Evolutionary conservation across 2,113 vertebrate genomes (phyloP).

Genomic region (Egretta garzetta): DNA sequence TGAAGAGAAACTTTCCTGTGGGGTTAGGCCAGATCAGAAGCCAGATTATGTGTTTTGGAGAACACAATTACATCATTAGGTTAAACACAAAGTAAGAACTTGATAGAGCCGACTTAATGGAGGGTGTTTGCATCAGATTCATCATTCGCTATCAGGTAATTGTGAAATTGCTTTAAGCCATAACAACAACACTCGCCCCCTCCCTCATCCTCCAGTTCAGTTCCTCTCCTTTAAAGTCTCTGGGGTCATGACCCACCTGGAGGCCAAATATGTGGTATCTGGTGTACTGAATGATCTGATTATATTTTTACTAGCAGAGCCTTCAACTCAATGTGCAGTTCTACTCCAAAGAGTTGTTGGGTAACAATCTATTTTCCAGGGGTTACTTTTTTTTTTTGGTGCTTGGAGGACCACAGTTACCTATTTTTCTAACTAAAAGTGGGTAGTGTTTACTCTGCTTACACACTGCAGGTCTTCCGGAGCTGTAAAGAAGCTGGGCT

Average conservation of each 20-base stretch:
- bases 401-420: background rate
- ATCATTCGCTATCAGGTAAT: slow-evolving; percentile 65
- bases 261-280: slow-evolving; percentile 59
- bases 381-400: background rate
- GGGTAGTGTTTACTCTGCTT: background rate
- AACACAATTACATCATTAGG: slow-evolving; percentile 60
- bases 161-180: slow-evolving; percentile 72
- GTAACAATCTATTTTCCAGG: background rate
- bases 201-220: slow-evolving; percentile 48
- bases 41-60: slow-evolving; percentile 62
- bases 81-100: slow-evolving; percentile 62
- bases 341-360: background rate
- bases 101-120: slow-evolving; percentile 53
- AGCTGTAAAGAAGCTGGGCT: background rate
- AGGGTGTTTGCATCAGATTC: slow-evolving; percentile 66
- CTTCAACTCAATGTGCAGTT: background rate
- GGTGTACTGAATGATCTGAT: slow-evolving; percentile 56
- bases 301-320: slow-evolving; percentile 42
- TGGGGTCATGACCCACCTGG: slow-evolving; percentile 67
- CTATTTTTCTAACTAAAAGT: background rate
- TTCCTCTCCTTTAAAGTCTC: slow-evolving; percentile 69
- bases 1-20: slow-evolving; percentile 60
- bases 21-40: slow-evolving; percentile 67
- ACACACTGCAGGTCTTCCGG: background rate
- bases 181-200: slow-evolving; percentile 53